Base-by-base conservation (phyloP, 2,797 vertebrate genomes). In the Acomys russatus region DNA sequence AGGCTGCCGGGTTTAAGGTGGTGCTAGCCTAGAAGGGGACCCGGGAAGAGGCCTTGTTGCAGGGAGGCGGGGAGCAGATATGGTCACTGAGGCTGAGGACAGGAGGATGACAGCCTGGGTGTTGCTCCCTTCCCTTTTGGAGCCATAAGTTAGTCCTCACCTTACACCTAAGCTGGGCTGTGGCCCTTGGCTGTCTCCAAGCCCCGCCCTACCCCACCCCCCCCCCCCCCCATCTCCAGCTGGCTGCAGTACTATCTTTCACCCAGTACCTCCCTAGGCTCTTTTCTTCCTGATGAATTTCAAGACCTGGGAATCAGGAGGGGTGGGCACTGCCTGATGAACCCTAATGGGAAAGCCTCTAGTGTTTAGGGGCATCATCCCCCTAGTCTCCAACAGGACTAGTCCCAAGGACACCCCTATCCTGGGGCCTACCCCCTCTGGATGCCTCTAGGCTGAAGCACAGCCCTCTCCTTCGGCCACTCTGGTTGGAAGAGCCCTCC, bases 1-100 rank as follows among this genome's bases (percentile, higher is more conserved):
- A 49, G 88, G 83, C 90, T 35, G 4, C 35, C 20, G 61, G 66
- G 15, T 54, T 92, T 84, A 83, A 84, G 95, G 86, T 80, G 61
- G 83, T 44, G 30, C 61, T 33, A 20, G 79, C 70, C 35, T 11
- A 1, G 76, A 17, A 35, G 49, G n/a, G 33, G 64, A n/a, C 7
- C 0, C 18, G 3, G 77, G 30, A 1, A 18, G 7, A 51, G 54
- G 78, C 71, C 56, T 6, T 11, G 3, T 10, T 0, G 56, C n/a
- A 18, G 14, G 49, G 68, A 8, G 4, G 22, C 4, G 0, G 12
- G 9, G 35, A 7, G 33, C 9, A 64, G 15, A 17, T 63, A 33
- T 0, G 7, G 86, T 30, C 4, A 33, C 56, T 3, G 3, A 33
- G 70, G 51, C 49, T 35, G 38, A 17, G 33, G n/a, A 23, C 14